Evolutionary conservation across 1,140 invertebrate species (phyloP).

Genomic region (Heliconius himera): DNA sequence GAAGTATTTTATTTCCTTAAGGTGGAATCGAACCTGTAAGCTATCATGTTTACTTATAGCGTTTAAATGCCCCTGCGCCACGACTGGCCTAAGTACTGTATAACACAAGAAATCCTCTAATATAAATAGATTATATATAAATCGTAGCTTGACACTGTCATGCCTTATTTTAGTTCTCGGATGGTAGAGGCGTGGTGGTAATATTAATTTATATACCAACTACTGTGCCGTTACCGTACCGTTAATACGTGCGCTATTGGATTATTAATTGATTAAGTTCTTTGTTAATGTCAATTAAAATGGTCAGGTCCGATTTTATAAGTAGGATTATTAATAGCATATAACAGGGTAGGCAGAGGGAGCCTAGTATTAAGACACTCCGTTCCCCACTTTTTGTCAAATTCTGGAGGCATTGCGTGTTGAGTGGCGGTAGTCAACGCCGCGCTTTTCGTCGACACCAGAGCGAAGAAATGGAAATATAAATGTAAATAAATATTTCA

Average conservation of each 20-base stretch:
- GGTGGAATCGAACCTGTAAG: too few relatives aligned
- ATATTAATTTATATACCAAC: constrained; percentile 25
- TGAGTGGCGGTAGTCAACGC: too few relatives aligned
- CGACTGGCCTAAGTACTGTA: not conserved
- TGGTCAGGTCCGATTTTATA: not conserved
- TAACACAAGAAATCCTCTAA: not conserved
- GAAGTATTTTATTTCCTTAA: too few relatives aligned
- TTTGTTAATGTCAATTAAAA: not conserved
- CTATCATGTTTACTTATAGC: too few relatives aligned
- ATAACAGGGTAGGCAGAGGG: too few relatives aligned
- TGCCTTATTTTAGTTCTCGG: constrained; percentile 28
- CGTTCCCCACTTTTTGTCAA: too few relatives aligned
- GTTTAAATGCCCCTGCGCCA: too few relatives aligned
- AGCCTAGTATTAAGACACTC: too few relatives aligned
- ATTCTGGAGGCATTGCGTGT: too few relatives aligned
- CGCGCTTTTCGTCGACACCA: too few relatives aligned
- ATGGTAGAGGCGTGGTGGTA: constrained; percentile 25
- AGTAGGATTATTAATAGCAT: not conserved
- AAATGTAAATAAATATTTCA: too few relatives aligned
- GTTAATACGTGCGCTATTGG: constrained; percentile 21
- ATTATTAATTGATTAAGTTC: constrained; percentile 22
- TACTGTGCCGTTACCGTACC: constrained; percentile 26
- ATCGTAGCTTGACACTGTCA: not conserved
- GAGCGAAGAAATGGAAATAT: too few relatives aligned
- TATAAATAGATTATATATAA: constrained; percentile 5